Base-by-base conservation (phyloP, 2,888 invertebrate genomes). In the Chrysina gloriosa region DNA sequence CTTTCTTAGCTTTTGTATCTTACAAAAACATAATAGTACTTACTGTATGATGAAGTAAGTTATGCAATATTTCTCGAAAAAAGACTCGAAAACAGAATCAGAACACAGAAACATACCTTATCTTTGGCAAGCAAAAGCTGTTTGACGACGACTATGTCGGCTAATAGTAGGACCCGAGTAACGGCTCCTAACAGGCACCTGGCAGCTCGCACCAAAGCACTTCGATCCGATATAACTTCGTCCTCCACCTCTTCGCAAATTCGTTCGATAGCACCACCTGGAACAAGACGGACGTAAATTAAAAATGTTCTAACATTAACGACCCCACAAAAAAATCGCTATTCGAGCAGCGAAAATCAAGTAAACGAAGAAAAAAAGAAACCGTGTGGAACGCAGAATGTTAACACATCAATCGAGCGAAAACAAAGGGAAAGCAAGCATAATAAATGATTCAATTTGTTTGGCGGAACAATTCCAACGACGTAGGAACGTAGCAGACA, bases 61-160 rank as follows among this genome's bases (percentile, higher is more conserved):
- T n/a, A n/a, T n/a, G n/a, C n/a, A n/a, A n/a, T n/a, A n/a, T n/a
- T n/a, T n/a, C n/a, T n/a, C n/a, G n/a, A n/a, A n/a, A n/a, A n/a
- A n/a, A n/a, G n/a, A n/a, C n/a, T n/a, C n/a, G n/a, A n/a, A n/a
- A n/a, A n/a, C n/a, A n/a, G n/a, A n/a, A n/a, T n/a, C n/a, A n/a
- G n/a, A n/a, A n/a, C n/a, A 36, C 6, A 25, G 56, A 42, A 56
- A 74, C 76, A 78, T 82, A 96, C 96, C 89, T 97, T 97, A 83
- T 98, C 97, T 85, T 98, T 98, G 67, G 97, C 96, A 70, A 95
- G 88, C 54, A 99, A 87, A 64, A 99, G 89, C 84, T 99, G 97
- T 79, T 97, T 96, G 67, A 99, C 97, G 54, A 98, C 95, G 69
- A 98, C 97, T 82, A 97, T 95, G 85, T 99, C 99, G 7, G 98